These are phyloP conservation scores for Cheilosia impressa DNA, from an alignment of 2,888 invertebrate species.

Conservation along the genomic window DNA sequence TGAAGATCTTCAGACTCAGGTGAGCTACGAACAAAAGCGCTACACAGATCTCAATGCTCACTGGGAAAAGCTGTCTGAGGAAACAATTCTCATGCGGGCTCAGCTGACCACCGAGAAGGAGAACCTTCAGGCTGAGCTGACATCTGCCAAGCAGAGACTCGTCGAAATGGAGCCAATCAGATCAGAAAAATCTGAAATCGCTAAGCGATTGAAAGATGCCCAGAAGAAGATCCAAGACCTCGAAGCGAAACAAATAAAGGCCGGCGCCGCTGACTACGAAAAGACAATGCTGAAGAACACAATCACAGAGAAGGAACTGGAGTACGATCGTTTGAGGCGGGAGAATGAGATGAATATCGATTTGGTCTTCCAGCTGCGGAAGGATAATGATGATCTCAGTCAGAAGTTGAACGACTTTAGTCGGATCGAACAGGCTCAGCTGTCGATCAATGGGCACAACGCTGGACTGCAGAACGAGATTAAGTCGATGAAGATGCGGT, in stretches of 20 bases:
- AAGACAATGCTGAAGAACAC: slow-evolving; percentile 88
- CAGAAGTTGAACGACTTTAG: slow-evolving; percentile 93
- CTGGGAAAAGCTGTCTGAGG: slow-evolving; percentile 93
- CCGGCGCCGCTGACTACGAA: slow-evolving; percentile 85
- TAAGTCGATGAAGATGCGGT: slow-evolving; percentile 87
- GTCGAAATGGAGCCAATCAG: slow-evolving; percentile 80
- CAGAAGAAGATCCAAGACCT: slow-evolving; percentile 81
- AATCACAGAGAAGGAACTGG: slow-evolving; percentile 90
- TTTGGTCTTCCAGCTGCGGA: slow-evolving; percentile 89
- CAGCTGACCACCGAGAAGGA: slow-evolving; percentile 93
- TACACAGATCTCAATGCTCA: slow-evolving; percentile 92
- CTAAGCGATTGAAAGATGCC: slow-evolving; percentile 79
- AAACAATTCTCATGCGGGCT: slow-evolving; percentile 92
- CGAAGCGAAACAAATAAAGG: slow-evolving; percentile 80
- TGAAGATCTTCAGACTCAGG: slow-evolving; percentile 88
- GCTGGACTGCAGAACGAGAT: slow-evolving; percentile 91
- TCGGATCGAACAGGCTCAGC: slow-evolving; percentile 92
- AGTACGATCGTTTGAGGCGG: slow-evolving; percentile 88
- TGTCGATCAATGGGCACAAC: slow-evolving; percentile 90
- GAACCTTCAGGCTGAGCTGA: slow-evolving; percentile 86
- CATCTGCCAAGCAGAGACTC: slow-evolving; percentile 79
- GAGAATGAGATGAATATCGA: slow-evolving; percentile 88
- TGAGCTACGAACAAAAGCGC: slow-evolving; percentile 88
- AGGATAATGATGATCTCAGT: slow-evolving; percentile 91
- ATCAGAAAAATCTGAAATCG: slow-evolving; percentile 81